A percentile compares a stretch with the other conserved stretches of the same genome.
Evolutionary conservation across 64 coral and sea anemone species (phyloP).

Genomic region (Actinia equina): DNA sequence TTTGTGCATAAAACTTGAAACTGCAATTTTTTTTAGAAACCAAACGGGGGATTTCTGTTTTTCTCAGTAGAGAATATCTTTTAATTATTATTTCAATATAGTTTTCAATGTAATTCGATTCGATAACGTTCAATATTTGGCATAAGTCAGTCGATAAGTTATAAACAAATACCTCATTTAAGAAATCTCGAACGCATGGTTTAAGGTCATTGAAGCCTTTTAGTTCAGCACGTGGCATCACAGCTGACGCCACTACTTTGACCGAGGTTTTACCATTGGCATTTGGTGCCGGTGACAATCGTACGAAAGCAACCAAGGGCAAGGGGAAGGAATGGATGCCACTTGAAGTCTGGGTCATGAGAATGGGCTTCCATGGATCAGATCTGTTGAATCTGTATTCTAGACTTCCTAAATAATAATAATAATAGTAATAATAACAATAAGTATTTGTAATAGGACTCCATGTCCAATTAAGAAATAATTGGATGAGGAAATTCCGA

Average conservation of each 20-base stretch:
- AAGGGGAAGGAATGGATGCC: not conserved
- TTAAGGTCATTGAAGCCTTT: not conserved
- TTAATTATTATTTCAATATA: not conserved
- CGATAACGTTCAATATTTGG: too few relatives aligned
- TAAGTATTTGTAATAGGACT: too few relatives aligned
- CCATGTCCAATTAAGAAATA: too few relatives aligned
- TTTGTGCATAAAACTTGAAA: too few relatives aligned
- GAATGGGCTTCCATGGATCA: not conserved
- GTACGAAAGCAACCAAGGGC: not conserved
- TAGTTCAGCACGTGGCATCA: not conserved
- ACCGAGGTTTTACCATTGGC: not conserved
- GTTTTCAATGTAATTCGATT: too few relatives aligned
- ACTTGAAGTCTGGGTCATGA: not conserved
- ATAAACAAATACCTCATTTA: not conserved
- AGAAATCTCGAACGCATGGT: not conserved
- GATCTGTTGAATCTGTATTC: not conserved
- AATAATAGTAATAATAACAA: too few relatives aligned
- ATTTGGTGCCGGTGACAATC: not conserved
- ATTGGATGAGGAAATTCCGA: too few relatives aligned
- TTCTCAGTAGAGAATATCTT: not conserved
- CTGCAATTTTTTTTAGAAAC: too few relatives aligned
- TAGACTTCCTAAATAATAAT: not conserved
- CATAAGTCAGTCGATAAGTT: too few relatives aligned
- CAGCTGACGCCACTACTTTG: not conserved
- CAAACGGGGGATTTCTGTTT: too few relatives aligned